phyloP scores from a whole-genome alignment of 2,888 invertebrate genomes.

The Lottia gigantea region DNA sequence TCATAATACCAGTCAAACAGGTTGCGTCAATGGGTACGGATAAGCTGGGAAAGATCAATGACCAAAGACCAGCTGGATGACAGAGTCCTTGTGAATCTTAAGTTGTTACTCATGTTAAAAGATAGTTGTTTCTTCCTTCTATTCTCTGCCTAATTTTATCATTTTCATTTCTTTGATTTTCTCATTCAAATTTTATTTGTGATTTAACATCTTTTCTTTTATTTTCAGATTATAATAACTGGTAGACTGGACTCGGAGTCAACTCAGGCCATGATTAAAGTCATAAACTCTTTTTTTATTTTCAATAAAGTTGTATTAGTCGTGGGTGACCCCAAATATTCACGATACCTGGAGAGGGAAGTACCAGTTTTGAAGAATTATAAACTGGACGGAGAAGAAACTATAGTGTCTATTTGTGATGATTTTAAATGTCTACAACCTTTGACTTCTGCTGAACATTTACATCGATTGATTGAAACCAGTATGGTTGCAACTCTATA shows the following conservation, averaged over 20 bases:
- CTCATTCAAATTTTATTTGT: neutral
- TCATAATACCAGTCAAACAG: too few relatives aligned
- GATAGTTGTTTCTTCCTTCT: too few relatives aligned
- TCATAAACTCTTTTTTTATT: slow-evolving; percentile 75
- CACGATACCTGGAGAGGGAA: slow-evolving; percentile 65
- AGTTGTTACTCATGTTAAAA: too few relatives aligned
- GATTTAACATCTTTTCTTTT: neutral
- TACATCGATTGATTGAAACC: too few relatives aligned
- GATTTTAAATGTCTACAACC: slow-evolving; percentile 82
- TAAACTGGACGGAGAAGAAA: slow-evolving; percentile 73
- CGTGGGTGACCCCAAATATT: slow-evolving; percentile 69
- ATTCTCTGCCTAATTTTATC: too few relatives aligned
- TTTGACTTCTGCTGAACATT: slow-evolving; percentile 72
- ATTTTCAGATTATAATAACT: slow-evolving; percentile 67
- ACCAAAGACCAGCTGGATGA: too few relatives aligned
- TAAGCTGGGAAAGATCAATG: too few relatives aligned
- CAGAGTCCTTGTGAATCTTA: too few relatives aligned
- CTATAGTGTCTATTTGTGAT: slow-evolving; percentile 83
- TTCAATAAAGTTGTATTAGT: slow-evolving; percentile 77
- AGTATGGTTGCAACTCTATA: too few relatives aligned
- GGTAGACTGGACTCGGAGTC: slow-evolving; percentile 76
- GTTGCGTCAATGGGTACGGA: too few relatives aligned
- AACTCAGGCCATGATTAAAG: slow-evolving; percentile 77
- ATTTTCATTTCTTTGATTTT: neutral
- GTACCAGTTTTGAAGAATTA: slow-evolving; percentile 58